Evolutionary conservation across 1,140 invertebrate genomes (phyloP), one percentile per base, ranked within the genome.

Genomic region (Brachionus sp.): DNA sequence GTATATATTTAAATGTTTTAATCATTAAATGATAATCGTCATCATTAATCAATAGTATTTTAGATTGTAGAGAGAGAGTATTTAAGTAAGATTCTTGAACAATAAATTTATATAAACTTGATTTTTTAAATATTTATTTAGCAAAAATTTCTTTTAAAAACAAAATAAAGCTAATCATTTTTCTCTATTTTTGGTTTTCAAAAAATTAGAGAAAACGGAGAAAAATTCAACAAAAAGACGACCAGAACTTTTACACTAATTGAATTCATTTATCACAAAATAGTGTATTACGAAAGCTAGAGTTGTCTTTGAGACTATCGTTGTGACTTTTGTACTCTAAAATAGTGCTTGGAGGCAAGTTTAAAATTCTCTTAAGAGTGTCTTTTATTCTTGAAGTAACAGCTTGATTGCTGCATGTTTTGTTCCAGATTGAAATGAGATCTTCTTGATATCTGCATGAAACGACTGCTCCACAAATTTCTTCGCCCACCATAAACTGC

Each of bases 401-500:
- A 83, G 91, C 91, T 87, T 92, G 91, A 91, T 98, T 95, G 85
- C 93, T 92, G 10, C 96, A 94, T 85, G 93, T 97, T 87, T 94
- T 92, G 90, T 98, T 98, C 97, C 97, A 99, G 85, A 99, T 92
- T 85, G 95, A 97, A 86, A 99, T 93, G 87, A 97, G 94, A 88
- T 98, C 97, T 90, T 98, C 97, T 93, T 97, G 90, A n/a, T 93
- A 95, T 86, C 95, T 91, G 86, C 97, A 93, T 66, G 96, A 98
- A 85, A 98, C 93, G 73, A 98, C 97, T 84, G 96, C 94, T 2
- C 97, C 97, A 91, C 97, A 99, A 85, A 99, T 96, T 91, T 99
- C 97, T 85, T 97, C 94, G 7, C 96, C 96, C 5, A 98, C 96
- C 92, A 97, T 95, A 91, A 99, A 99, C 91, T 99, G 97, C 90